phyloP scores from a whole-genome alignment of 2,113 vertebrate species.

The Oreocharis arfaki region DNA sequence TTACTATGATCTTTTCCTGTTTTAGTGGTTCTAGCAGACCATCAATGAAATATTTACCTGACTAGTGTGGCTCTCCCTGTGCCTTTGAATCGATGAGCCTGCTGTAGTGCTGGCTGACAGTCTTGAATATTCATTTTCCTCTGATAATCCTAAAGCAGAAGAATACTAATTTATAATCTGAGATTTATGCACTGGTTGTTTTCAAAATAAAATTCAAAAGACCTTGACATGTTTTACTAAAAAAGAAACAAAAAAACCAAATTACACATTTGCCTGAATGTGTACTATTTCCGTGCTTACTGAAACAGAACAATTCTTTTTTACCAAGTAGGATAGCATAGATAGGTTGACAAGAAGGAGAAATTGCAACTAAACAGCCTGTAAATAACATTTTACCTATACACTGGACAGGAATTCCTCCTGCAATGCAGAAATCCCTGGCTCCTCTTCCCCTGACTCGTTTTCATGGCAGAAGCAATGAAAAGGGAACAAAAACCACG shows the following conservation, averaged over 20 bases:
- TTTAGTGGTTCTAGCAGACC: background rate
- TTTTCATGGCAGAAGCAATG: background rate
- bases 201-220: background rate
- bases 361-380: background rate
- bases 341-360: background rate
- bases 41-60: conserved; percentile 76
- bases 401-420: background rate
- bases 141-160: conserved; percentile 75
- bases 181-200: background rate
- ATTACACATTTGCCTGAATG: background rate
- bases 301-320: background rate
- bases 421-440: background rate
- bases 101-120: conserved; percentile 68
- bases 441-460: background rate
- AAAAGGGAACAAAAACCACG: background rate
- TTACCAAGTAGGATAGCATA: background rate
- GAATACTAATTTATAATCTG: background rate
- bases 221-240: background rate
- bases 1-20: background rate
- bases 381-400: background rate
- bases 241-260: background rate
- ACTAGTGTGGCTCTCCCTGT: conserved; percentile 85
- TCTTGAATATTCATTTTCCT: conserved; percentile 83
- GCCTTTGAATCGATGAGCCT: conserved; percentile 77
- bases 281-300: background rate